phyloP scores from a whole-genome alignment of 2,113 vertebrate species.

The Delphinus delphis region DNA sequence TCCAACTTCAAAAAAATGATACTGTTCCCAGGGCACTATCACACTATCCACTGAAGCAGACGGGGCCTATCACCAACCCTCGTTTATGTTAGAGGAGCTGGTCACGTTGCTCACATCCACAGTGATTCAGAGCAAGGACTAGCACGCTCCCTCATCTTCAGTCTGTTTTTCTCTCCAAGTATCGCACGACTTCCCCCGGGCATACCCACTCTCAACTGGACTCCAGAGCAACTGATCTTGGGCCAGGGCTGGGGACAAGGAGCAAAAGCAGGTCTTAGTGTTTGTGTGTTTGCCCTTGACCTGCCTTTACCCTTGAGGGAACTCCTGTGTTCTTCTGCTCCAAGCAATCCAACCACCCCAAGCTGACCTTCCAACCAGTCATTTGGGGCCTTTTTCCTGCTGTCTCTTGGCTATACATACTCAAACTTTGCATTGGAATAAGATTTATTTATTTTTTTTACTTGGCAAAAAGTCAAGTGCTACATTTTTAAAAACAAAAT shows the following conservation, averaged over 20 bases:
- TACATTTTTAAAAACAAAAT: constrained; percentile 77
- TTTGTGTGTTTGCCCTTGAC: background rate
- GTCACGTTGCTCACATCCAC: background rate
- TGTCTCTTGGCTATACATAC: constrained; percentile 27
- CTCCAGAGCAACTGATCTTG: background rate
- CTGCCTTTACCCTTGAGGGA: background rate
- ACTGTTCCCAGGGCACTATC: background rate
- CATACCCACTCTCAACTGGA: background rate
- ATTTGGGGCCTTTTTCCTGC: background rate
- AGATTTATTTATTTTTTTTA: constrained; percentile 62
- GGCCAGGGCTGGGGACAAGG: background rate
- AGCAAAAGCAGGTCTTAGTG: background rate
- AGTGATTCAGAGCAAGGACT: background rate
- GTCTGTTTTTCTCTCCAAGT: background rate
- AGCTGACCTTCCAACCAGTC: background rate
- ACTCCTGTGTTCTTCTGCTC: background rate
- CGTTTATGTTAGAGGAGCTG: background rate
- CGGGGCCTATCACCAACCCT: background rate
- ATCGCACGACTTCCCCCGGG: background rate
- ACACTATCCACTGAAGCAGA: background rate
- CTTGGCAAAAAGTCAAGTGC: constrained; percentile 74
- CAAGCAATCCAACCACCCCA: background rate
- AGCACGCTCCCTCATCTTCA: background rate
- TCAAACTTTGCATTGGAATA: constrained; percentile 62
- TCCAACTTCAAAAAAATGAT: background rate